Evolutionary conservation across 2,888 invertebrate genomes (phyloP), one percentile per base, ranked within the genome.

Genomic region (Dolomedes plantarius): DNA sequence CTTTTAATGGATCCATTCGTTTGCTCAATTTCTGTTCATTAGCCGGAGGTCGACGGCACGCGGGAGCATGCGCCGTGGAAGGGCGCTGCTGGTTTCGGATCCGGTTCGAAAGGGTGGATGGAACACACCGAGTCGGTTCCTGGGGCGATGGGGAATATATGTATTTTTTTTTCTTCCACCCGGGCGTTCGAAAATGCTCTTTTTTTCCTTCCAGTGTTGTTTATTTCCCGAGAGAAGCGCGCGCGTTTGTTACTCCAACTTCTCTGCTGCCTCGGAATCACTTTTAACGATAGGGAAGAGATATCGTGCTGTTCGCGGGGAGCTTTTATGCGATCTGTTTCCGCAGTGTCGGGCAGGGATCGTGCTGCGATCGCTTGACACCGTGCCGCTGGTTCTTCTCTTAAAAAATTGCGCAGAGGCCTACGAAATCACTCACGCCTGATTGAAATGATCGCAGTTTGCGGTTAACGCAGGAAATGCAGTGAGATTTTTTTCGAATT

Each of bases 41-140:
- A 81, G 81, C 36, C 13, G 29, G 65, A 68, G 81, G 81, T 81
- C 81, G 31, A 36, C 56, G 29, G 41, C 68, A 50, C n/a, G 28
- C 41, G 31, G 19, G 56, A 31, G 73, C 73, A 56, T 73, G 73
- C 73, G 73, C 62, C 6, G 16, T 31, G 56, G 77, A 19, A 13
- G 28, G 46, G 56, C 3, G 39, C 36, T 23, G 27, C 56, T 29
- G 23, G 5, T 9, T 67, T 67, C 67, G 75, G 71, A 82, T 82
- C 82, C 82, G 82, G 82, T 82, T 82, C 69, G 76, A 76, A 82
- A 76, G 82, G 82, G 82, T 82, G 82, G 82, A 75, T 23, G 46
- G 56, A 56, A 56, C 23, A 23, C 3, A 50, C 32, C 73, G 50
- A 32, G 76, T 64, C 82, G 76, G 50, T 72, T 82, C 82, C 82